phyloP scores from a whole-genome alignment of 2,113 vertebrate species.

The Vimba vimba region DNA sequence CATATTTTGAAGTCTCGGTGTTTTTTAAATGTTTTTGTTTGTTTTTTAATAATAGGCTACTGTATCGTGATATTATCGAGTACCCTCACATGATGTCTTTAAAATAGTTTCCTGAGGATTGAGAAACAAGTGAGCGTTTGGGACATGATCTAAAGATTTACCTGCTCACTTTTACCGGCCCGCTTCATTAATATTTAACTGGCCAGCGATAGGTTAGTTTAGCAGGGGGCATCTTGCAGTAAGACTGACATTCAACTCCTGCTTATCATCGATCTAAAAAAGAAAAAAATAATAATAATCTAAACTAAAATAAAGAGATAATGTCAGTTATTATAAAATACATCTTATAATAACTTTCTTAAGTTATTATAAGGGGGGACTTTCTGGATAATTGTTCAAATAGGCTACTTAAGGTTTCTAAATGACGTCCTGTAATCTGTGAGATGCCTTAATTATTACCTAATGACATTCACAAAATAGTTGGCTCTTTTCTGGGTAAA shows the following conservation, averaged over 20 bases:
- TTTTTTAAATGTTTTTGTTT: too few species aligned
- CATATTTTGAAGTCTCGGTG: background rate
- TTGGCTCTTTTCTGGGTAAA: too few species aligned
- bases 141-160: background rate
- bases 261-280: background rate
- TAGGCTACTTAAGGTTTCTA: too few species aligned
- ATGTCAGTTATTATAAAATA: background rate
- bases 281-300: too few species aligned
- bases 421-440: too few species aligned
- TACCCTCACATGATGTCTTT: background rate
- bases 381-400: constrained; percentile 26
- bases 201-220: background rate
- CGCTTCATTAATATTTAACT: constrained; percentile 40
- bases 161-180: constrained; percentile 1
- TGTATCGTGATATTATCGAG: background rate
- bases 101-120: background rate
- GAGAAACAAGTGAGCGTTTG: background rate
- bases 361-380: too few species aligned
- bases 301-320: background rate
- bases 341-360: too few species aligned
- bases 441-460: too few species aligned
- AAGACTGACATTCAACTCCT: constrained; percentile 21
- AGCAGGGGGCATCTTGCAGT: background rate
- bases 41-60: too few species aligned
- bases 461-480: too few species aligned